A percentile compares a stretch with the other conserved stretches of the same genome.
These are phyloP conservation scores for Empis livida DNA, from an alignment of 2,888 invertebrate species.

Conservation along the genomic window DNA sequence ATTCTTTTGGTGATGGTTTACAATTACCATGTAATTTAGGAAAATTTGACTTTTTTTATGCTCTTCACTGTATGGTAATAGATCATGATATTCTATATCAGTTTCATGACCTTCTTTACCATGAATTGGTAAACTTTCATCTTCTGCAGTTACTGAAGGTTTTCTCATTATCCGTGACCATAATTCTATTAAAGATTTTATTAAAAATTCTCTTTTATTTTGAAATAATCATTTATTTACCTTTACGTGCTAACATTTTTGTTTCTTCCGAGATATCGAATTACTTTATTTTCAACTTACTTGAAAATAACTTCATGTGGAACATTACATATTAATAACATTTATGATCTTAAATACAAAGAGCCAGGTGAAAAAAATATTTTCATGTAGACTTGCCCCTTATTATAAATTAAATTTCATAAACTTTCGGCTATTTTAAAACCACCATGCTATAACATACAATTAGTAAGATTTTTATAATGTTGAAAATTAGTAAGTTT, in stretches of 20 bases:
- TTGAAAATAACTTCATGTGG: slow-evolving; percentile 86
- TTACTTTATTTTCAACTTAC: slow-evolving; percentile 17
- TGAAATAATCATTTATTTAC: slow-evolving; percentile 13
- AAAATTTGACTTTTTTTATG: slow-evolving; percentile 21
- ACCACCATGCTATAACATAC: slow-evolving; percentile 73
- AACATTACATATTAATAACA: slow-evolving; percentile 90
- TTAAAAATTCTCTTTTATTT: neutral
- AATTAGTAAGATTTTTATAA: neutral
- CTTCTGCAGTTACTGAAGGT: slow-evolving; percentile 41
- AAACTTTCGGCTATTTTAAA: slow-evolving; percentile 98
- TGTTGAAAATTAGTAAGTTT: too few relatives aligned
- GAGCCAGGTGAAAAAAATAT: slow-evolving; percentile 95
- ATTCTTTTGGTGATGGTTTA: slow-evolving; percentile 18
- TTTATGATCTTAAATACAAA: slow-evolving; percentile 92
- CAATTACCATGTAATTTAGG: slow-evolving; percentile 26
- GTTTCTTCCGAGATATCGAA: slow-evolving; percentile 24
- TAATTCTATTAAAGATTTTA: slow-evolving; percentile 22
- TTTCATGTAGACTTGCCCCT: slow-evolving; percentile 98
- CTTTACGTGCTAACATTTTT: slow-evolving; percentile 33
- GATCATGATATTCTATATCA: slow-evolving; percentile 59
- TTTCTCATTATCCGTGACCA: slow-evolving; percentile 35
- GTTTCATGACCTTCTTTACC: slow-evolving; percentile 45
- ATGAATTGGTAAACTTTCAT: slow-evolving; percentile 34
- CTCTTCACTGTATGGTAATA: slow-evolving; percentile 47
- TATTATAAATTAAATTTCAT: slow-evolving; percentile 88